Evolutionary conservation across 1,140 invertebrate species (phyloP), one percentile per base, ranked within the genome.

Genomic region (Drosophila prosaltans): DNA sequence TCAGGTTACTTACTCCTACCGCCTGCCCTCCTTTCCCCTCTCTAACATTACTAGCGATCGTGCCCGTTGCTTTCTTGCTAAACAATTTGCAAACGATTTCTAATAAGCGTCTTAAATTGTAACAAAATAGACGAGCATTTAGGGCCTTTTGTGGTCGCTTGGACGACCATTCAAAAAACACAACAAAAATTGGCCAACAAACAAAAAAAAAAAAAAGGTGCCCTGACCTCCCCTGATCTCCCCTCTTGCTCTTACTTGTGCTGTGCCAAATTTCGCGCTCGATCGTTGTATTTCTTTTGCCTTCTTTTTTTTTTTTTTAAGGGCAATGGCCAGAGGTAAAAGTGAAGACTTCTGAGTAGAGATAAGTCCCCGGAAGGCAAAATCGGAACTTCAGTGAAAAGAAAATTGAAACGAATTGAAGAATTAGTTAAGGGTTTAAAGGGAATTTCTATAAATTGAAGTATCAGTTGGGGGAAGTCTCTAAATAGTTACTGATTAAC

Each of bases 71-170:
- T 88, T 83, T 80, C 74, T 88, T 78, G 83, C 80, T 73, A 86
- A 86, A 88, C 83, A 88, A 88, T 88, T 88, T 88, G 83, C 83
- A 89, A 88, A 81, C 83, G 83, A 84, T 88, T 88, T 88, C 83
- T 88, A 88, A 88, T 88, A 88, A 88, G 84, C 84, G 83, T 89
- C 83, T 89, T 88, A 88, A 88, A 88, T 88, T 88, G 83, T 88
- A 88, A 89, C 83, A 84, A 89, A 89, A 88, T 88, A 88, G 80
- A 88, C 80, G 85, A 85, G 83, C 83, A 84, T 89, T 88, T 89
- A 89, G 83, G 83, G 84, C 68, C 82, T 67, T 84, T 85, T 88
- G 82, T 84, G 79, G 64, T 74, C 74, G 16, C 16, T 16, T 16
- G 72, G 61, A 68, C 7, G 67, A 58, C 64, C 68, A 54, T 48